phyloP scores from a whole-genome alignment of 2,888 invertebrate species.

The Tupiocoris notatus region DNA sequence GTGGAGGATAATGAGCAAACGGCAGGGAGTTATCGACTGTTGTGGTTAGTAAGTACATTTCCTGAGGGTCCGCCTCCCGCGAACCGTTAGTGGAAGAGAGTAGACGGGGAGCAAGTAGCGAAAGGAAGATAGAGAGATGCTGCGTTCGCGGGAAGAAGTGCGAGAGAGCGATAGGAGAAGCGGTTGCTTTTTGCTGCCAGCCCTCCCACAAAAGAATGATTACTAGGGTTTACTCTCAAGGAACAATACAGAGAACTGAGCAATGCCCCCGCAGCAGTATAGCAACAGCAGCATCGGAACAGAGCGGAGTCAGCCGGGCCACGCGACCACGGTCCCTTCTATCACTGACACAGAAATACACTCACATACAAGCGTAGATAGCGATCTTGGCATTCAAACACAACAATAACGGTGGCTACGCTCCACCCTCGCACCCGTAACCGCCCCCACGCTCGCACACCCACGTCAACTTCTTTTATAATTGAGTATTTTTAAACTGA shows the following conservation, averaged over 20 bases:
- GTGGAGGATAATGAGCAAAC: conserved; percentile 43
- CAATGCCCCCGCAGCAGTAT: background rate
- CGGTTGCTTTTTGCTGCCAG: background rate
- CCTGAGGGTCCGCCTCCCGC: conserved; percentile 38
- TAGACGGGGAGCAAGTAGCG: background rate
- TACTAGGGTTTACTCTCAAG: conserved; percentile 31
- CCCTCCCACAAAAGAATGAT: conserved; percentile 42
- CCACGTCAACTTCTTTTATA: conserved; percentile 24
- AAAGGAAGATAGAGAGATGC: background rate
- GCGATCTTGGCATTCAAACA: conserved; percentile 46
- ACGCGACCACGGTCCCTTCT: conserved; percentile 39
- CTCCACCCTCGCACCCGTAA: conserved; percentile 21
- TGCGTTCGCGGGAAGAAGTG: too few species aligned
- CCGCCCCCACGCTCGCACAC: conserved; percentile 17
- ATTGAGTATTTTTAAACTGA: conserved; percentile 41
- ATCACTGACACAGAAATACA: background rate
- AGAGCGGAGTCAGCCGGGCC: conserved; percentile 41
- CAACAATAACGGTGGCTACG: conserved; percentile 43
- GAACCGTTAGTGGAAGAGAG: background rate
- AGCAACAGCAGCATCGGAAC: conserved; percentile 23
- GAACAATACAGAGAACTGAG: background rate
- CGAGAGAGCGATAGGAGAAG: background rate
- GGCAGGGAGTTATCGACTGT: conserved; percentile 44
- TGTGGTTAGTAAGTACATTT: conserved; percentile 45
- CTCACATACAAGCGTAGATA: conserved; percentile 35